phyloP scores from a whole-genome alignment of 2,888 invertebrate species.

The Tenodera sinensis region DNA sequence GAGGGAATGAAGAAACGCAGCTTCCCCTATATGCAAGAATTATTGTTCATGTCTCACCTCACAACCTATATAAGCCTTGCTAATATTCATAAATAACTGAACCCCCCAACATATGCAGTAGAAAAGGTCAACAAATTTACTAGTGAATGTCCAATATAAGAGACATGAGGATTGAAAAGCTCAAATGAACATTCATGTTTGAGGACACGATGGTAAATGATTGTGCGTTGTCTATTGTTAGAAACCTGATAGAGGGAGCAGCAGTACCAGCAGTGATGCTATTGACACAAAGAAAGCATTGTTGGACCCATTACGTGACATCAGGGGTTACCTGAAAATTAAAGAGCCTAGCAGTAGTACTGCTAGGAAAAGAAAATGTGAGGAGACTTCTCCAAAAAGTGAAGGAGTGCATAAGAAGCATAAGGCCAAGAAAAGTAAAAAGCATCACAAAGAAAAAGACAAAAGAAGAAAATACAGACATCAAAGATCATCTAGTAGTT shows the following conservation, averaged over 20 bases:
- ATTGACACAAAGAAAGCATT: constrained; percentile 40
- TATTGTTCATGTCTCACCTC: too few species aligned
- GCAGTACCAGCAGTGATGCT: neutral
- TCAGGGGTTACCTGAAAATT: constrained; percentile 55
- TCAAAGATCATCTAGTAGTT: neutral
- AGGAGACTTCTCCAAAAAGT: neutral
- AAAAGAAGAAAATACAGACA: constrained; percentile 15
- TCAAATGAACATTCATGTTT: too few species aligned
- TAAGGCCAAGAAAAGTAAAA: constrained; percentile 39
- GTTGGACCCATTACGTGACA: constrained; percentile 70
- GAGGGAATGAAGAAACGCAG: too few species aligned
- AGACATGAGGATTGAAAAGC: too few species aligned
- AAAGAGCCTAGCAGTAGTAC: constrained; percentile 24
- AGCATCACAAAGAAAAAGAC: constrained; percentile 38
- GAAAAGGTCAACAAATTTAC: too few species aligned
- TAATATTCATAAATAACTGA: too few species aligned
- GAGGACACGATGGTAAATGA: too few species aligned
- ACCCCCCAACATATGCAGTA: too few species aligned
- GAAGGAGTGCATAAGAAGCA: constrained; percentile 36
- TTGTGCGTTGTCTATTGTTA: neutral
- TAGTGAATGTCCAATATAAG: too few species aligned
- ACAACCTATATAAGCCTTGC: too few species aligned
- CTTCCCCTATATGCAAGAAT: too few species aligned
- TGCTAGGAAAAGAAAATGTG: neutral
- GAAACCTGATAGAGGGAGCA: neutral